These are phyloP conservation scores for Myripristis murdjan DNA, from an alignment of 2,797 vertebrate genomes.

Conservation along the genomic window DNA sequence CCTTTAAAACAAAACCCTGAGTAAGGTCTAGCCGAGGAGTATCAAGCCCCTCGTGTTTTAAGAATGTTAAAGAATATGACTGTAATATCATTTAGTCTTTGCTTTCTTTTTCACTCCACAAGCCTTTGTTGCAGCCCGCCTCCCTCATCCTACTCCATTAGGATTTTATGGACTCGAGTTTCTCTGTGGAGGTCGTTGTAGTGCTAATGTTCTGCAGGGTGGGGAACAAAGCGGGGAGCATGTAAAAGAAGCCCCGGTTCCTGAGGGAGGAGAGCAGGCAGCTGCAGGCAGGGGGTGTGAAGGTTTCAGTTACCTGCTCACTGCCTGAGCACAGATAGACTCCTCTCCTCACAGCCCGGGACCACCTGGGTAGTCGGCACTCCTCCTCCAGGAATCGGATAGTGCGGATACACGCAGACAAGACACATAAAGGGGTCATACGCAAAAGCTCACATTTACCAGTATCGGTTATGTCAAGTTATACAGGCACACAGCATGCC, in stretches of 20 bases:
- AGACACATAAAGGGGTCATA: constrained; percentile 34
- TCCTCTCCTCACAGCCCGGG: constrained; percentile 64
- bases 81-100: constrained; percentile 17
- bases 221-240: constrained; percentile 68
- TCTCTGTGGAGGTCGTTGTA: constrained; percentile 70
- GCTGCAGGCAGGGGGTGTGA: constrained; percentile 77
- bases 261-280: constrained; percentile 73
- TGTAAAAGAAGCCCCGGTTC: constrained; percentile 75
- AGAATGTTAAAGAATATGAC: constrained; percentile 28
- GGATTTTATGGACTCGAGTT: constrained; percentile 71
- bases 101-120: constrained; percentile 26
- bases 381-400: constrained; percentile 56
- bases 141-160: constrained; percentile 59
- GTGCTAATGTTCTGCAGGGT: constrained; percentile 77
- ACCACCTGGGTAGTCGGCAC: constrained; percentile 81
- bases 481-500: constrained; percentile 24
- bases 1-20: background rate
- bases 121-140: constrained; percentile 25
- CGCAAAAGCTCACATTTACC: constrained; percentile 37
- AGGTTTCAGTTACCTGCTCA: constrained; percentile 82
- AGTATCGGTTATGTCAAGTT: constrained; percentile 18
- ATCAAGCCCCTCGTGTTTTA: constrained; percentile 11
- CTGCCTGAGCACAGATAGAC: constrained; percentile 65
- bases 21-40: background rate
- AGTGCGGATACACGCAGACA: constrained; percentile 37